Percentiles rank a stretch among this genome's conserved stretches.
phyloP scores from a whole-genome alignment of 2,113 vertebrate genomes.

The Gobio gobio region DNA sequence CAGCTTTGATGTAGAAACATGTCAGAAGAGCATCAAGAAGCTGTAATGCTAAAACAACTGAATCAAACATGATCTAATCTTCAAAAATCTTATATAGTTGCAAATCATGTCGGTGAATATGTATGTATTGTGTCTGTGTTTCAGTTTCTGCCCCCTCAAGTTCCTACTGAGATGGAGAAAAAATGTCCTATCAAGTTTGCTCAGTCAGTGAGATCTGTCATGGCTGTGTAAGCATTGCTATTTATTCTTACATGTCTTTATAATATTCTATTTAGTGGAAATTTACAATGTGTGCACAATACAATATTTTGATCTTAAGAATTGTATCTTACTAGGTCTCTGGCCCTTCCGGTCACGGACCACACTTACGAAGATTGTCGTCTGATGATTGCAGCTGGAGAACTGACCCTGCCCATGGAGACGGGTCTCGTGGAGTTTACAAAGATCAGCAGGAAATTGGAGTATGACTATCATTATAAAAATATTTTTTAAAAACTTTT shows the following conservation, averaged over 20 bases:
- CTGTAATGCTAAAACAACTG: neutral
- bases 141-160: slow-evolving; percentile 90
- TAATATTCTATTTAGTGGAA: neutral
- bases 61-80: neutral
- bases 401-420: slow-evolving; percentile 96
- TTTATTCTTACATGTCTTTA: neutral
- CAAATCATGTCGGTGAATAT: neutral
- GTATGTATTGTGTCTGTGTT: slow-evolving; percentile 45
- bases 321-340: slow-evolving; percentile 71
- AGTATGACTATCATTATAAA: slow-evolving; percentile 75
- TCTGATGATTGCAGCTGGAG: slow-evolving; percentile 95
- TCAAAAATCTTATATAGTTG: neutral
- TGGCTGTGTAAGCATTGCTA: slow-evolving; percentile 85
- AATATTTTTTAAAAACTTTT: neutral
- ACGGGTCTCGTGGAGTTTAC: slow-evolving; percentile 97
- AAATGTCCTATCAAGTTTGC: slow-evolving; percentile 83
- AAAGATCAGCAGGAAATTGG: slow-evolving; percentile 94
- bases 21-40: neutral
- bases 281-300: neutral
- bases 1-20: neutral
- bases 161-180: slow-evolving; percentile 89
- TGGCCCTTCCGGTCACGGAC: slow-evolving; percentile 89
- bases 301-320: neutral
- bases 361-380: slow-evolving; percentile 97
- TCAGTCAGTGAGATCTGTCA: slow-evolving; percentile 81